Evolutionary conservation across 2,113 vertebrate species (phyloP).

Genomic region (Martes martes): DNA sequence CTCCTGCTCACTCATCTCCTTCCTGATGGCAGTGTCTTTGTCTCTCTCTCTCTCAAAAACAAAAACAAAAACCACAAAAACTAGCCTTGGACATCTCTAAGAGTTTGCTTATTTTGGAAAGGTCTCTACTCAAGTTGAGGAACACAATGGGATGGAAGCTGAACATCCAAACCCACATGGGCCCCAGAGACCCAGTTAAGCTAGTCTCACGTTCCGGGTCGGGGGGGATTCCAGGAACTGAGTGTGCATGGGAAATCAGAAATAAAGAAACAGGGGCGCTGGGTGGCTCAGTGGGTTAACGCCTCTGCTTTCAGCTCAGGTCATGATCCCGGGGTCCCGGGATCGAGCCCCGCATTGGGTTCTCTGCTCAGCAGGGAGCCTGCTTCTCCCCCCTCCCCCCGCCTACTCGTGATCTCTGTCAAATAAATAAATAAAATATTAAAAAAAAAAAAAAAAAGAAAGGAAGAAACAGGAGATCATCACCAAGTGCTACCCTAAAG

Average conservation of each 20-base stretch:
- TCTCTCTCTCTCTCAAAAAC: not conserved
- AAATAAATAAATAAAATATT: too few relatives aligned
- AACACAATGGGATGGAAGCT: rapidly evolving
- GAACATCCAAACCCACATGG: not conserved
- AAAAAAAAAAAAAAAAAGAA: too few relatives aligned
- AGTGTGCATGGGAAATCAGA: not conserved
- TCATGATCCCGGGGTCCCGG: too few relatives aligned
- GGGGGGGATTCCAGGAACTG: not conserved
- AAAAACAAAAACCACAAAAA: too few relatives aligned
- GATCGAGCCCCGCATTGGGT: too few relatives aligned
- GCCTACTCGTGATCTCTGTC: too few relatives aligned
- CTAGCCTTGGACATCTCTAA: not conserved
- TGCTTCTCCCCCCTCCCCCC: too few relatives aligned
- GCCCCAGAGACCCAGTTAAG: not conserved
- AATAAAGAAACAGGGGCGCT: not conserved
- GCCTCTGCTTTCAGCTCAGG: too few relatives aligned
- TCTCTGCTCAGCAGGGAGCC: too few relatives aligned
- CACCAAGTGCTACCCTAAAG: not conserved
- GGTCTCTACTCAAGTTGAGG: not conserved
- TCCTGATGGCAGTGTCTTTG: not conserved
- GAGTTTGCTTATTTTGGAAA: not conserved
- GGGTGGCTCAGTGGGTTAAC: too few relatives aligned
- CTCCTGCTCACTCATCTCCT: too few relatives aligned
- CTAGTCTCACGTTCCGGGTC: rapidly evolving
- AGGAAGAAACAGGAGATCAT: not conserved